phyloP scores from a whole-genome alignment of 2,888 invertebrate species.

The Serripes groenlandicus region DNA sequence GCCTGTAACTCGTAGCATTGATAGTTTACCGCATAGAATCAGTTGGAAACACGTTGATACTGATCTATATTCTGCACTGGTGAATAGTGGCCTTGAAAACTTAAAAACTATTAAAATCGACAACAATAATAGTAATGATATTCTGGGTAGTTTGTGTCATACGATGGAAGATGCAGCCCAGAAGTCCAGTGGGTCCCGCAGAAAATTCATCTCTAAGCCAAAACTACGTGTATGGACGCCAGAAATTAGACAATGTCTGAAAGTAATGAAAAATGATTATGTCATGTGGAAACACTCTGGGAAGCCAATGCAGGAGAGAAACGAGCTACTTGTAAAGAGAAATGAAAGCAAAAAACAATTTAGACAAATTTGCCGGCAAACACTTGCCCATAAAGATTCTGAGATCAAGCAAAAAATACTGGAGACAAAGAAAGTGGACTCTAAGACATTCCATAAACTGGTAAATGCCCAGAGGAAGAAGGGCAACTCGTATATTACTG shows the following conservation, averaged over 20 bases:
- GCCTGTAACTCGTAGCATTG: neutral
- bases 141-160: neutral
- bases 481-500: neutral
- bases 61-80: conserved; percentile 2
- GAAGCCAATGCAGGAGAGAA: neutral
- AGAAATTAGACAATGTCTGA: neutral
- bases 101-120: neutral
- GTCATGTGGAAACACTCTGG: neutral
- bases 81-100: neutral
- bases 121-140: neutral
- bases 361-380: neutral
- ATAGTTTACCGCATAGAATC: neutral
- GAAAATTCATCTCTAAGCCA: neutral
- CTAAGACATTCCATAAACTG: conserved; percentile 1
- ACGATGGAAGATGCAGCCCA: neutral
- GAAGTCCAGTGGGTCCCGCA: neutral
- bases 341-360: neutral
- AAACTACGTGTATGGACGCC: neutral
- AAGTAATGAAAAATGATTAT: neutral
- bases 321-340: neutral
- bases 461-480: neutral
- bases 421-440: neutral
- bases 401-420: neutral
- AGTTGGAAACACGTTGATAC: conserved; percentile 20
- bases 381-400: neutral